These are phyloP conservation scores for Zaprionus lachaisei DNA, from an alignment of 1,140 invertebrate genomes.

Conservation along the genomic window DNA sequence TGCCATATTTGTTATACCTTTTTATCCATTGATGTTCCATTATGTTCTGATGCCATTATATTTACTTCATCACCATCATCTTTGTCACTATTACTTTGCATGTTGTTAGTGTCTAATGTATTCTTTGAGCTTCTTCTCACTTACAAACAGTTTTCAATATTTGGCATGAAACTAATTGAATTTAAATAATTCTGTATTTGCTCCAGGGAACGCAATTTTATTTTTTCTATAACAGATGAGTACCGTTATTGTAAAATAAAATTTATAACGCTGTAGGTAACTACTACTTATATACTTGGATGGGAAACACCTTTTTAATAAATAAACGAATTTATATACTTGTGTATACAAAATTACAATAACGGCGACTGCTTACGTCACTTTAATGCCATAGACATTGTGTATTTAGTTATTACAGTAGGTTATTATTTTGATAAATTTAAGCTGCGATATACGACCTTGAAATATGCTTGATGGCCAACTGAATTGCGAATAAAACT, in stretches of 20 bases:
- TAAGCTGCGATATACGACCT: background rate
- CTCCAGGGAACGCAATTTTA: background rate
- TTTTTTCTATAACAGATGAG: background rate
- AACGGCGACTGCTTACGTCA: background rate
- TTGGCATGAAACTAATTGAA: slow-evolving; percentile 42
- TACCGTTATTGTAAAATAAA: background rate
- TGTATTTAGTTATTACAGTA: background rate
- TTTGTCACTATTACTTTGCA: slow-evolving; percentile 76
- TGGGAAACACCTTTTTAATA: background rate
- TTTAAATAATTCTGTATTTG: slow-evolving; percentile 21
- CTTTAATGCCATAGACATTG: background rate
- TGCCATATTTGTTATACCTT: slow-evolving; percentile 37
- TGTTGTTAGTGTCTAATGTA: slow-evolving; percentile 70
- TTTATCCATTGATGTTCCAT: slow-evolving; percentile 64
- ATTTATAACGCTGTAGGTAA: no score
- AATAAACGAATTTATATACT: background rate
- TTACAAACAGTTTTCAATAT: slow-evolving; percentile 75
- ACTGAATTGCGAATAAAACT: background rate
- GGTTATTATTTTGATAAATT: background rate
- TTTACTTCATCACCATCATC: slow-evolving; percentile 73
- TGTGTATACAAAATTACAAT: background rate
- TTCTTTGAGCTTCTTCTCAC: slow-evolving; percentile 37
- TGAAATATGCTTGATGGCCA: background rate
- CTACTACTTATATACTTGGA: no score
- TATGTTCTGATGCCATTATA: slow-evolving; percentile 74